A percentile compares a stretch with the other conserved stretches of the same genome.
Evolutionary conservation across 1,140 invertebrate genomes (phyloP).

Genomic region (Cardiocondyla obscurior): DNA sequence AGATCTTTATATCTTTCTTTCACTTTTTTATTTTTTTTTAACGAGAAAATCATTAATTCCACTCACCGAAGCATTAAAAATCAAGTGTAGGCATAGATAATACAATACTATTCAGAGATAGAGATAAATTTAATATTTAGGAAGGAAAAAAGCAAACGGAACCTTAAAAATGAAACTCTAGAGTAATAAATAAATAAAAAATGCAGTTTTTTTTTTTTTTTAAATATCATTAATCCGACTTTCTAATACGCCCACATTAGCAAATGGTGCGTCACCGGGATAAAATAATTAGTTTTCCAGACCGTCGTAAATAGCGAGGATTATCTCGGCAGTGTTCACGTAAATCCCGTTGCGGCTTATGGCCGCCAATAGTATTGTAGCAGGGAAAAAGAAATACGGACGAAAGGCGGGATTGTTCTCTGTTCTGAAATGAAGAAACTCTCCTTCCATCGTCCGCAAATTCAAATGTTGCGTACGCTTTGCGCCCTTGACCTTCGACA

Average conservation of each 20-base stretch:
- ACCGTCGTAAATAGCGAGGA: not conserved
- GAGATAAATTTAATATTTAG: not conserved
- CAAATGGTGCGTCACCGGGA: not conserved
- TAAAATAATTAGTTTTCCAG: conserved; percentile 24
- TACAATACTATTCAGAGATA: not conserved
- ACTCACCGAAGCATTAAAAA: not conserved
- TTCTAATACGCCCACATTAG: not conserved
- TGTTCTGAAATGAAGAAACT: not conserved
- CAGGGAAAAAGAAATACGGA: not conserved
- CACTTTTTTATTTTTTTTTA: too few relatives aligned
- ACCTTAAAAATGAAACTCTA: not conserved
- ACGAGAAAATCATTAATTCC: not conserved
- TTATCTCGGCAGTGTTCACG: not conserved
- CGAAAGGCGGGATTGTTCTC: not conserved
- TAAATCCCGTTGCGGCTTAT: conserved; percentile 1
- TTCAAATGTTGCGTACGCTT: not conserved
- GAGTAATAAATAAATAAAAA: not conserved
- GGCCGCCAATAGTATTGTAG: not conserved
- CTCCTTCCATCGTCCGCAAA: not conserved
- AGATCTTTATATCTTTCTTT: not conserved
- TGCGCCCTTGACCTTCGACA: not conserved
- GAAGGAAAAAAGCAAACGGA: not conserved
- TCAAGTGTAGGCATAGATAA: not conserved
- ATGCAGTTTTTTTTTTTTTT: not conserved
- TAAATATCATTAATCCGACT: not conserved